These are phyloP conservation scores for Nibea coibor DNA, from an alignment of 2,113 vertebrate species.

Conservation along the genomic window DNA sequence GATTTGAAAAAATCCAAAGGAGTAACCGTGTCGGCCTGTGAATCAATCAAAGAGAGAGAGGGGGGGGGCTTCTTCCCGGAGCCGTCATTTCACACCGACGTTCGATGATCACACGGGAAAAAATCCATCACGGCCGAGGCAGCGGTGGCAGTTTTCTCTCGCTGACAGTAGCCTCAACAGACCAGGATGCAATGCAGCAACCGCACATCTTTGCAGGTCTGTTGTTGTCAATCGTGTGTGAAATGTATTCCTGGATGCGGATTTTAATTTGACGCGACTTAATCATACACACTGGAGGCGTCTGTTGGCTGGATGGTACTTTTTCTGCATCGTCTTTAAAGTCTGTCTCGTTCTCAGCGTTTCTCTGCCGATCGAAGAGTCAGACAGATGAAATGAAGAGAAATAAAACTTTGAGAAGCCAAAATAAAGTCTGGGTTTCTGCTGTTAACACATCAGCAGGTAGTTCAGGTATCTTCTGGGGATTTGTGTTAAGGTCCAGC, in stretches of 20 bases:
- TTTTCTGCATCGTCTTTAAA: not conserved
- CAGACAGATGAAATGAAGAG: not conserved
- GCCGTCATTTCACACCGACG: constrained; percentile 10
- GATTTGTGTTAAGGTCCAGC: not conserved
- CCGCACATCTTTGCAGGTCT: constrained; percentile 10
- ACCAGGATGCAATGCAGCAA: constrained; percentile 49
- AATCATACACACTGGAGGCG: not conserved
- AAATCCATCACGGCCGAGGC: constrained; percentile 43
- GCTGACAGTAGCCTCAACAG: constrained; percentile 37
- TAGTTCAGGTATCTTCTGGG: not conserved
- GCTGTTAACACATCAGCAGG: not conserved
- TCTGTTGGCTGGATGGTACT: too few relatives aligned
- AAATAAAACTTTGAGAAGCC: not conserved
- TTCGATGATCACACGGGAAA: constrained; percentile 32
- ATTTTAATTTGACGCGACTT: not conserved
- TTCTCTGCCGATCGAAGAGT: not conserved
- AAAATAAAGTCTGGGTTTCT: not conserved
- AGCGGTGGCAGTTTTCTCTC: constrained; percentile 33
- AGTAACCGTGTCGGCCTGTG: not conserved
- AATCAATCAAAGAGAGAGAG: constrained; percentile 37
- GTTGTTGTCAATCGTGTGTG: not conserved
- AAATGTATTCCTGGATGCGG: not conserved
- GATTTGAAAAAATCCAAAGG: constrained; percentile 3
- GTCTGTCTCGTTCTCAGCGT: not conserved
- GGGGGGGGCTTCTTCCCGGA: constrained; percentile 1